Percentiles rank a stretch among this genome's conserved stretches.
Conservation (phyloP, 2,888 invertebrate genomes). For the Mythimna vitellina region DNA sequence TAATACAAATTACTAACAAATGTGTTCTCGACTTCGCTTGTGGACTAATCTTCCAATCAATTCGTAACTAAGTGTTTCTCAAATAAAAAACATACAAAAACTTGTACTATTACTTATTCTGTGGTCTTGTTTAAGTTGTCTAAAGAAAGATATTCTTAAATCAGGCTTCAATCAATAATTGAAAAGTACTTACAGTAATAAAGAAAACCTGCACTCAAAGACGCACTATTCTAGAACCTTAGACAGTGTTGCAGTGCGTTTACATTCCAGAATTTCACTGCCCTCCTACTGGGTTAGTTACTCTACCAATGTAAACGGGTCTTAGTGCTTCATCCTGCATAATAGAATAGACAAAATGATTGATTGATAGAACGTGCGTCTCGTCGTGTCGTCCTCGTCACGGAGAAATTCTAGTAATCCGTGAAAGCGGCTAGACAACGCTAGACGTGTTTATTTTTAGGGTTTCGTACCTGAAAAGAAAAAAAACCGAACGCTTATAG, state of each 20-base stretch:
- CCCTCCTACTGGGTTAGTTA: neutral
- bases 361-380: slow-evolving; percentile 33
- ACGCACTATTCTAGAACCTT: too few relatives aligned
- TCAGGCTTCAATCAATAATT: neutral
- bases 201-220: too few relatives aligned
- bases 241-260: neutral
- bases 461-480: too few relatives aligned
- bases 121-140: neutral
- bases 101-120: neutral
- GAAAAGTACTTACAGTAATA: too few relatives aligned
- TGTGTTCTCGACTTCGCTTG: too few relatives aligned
- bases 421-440: neutral
- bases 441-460: neutral
- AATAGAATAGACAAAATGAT: slow-evolving; percentile 29
- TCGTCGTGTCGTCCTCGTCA: neutral
- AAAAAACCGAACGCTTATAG: too few relatives aligned
- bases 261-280: slow-evolving; percentile 1
- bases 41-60: too few relatives aligned
- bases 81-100: neutral
- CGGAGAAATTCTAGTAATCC: slow-evolving; percentile 7
- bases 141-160: neutral
- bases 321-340: slow-evolving; percentile 1
- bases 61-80: neutral
- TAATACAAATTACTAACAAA: neutral
- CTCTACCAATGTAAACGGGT: neutral